phyloP scores from a whole-genome alignment of 37 sponge, comb jelly and placozoan genomes.

The Beroe ovata region DNA sequence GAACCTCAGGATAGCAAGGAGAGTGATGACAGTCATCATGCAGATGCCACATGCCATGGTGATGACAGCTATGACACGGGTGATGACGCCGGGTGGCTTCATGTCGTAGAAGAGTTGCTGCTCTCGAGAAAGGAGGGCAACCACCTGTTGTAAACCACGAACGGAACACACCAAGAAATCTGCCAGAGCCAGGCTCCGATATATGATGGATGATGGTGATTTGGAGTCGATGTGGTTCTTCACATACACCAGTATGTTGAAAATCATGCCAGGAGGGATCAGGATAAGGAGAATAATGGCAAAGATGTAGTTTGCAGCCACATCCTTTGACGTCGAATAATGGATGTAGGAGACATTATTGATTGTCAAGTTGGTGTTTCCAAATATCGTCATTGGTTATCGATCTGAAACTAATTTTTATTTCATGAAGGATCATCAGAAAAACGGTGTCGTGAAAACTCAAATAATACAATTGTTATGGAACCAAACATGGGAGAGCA shows the following conservation, averaged over 20 bases:
- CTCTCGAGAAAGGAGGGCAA: not conserved
- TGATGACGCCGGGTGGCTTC: not conserved
- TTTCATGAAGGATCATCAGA: no score
- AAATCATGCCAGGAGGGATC: slow-evolving; percentile 9
- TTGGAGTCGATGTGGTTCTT: slow-evolving; percentile 26
- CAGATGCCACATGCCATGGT: slow-evolving; percentile 44
- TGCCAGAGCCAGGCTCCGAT: slow-evolving; percentile 5
- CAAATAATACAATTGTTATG: no score
- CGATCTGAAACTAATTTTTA: no score
- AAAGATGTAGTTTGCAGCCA: not conserved
- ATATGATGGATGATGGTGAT: slow-evolving; percentile 5
- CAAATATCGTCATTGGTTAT: slow-evolving; percentile 47
- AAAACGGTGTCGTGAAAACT: no score
- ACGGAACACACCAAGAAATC: slow-evolving; percentile 15
- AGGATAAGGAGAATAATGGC: not conserved
- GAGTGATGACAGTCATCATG: slow-evolving; percentile 40
- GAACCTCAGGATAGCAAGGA: not conserved
- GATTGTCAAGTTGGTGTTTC: not conserved
- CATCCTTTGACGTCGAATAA: not conserved
- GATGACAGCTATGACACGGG: not conserved
- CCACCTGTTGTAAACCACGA: slow-evolving; percentile 2
- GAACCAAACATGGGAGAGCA: no score
- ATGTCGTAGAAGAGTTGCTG: slow-evolving; percentile 29
- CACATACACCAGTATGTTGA: slow-evolving; percentile 5
- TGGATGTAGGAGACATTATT: not conserved